A percentile compares a stretch with the other conserved stretches of the same genome.
phyloP scores from a whole-genome alignment of 2,797 vertebrate species.

The Scarus forsteni region DNA sequence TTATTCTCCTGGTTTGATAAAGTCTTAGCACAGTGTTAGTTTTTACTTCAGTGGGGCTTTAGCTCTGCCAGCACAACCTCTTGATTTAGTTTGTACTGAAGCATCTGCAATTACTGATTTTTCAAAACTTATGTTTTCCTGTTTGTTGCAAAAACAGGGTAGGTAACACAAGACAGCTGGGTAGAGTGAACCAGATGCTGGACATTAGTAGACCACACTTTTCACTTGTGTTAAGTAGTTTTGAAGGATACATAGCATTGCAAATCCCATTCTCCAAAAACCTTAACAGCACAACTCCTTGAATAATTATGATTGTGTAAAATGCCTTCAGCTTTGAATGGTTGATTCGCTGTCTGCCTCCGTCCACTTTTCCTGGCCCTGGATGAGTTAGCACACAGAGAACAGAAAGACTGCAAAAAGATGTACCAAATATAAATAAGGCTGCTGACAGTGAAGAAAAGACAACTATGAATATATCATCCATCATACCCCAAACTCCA shows the following conservation, averaged over 20 bases:
- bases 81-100: not conserved
- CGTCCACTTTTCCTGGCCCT: not conserved
- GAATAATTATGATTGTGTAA: slow-evolving; percentile 19
- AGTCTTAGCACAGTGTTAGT: too few species aligned
- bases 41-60: too few species aligned
- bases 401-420: slow-evolving; percentile 24
- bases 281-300: slow-evolving; percentile 3
- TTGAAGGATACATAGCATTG: accelerated
- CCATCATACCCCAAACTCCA: accelerated
- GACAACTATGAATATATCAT: accelerated
- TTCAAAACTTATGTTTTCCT: not conserved
- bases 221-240: accelerated
- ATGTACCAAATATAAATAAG: accelerated
- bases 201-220: accelerated
- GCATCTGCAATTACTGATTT: not conserved
- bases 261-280: accelerated
- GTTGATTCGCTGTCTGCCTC: not conserved
- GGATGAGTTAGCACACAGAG: slow-evolving; percentile 6
- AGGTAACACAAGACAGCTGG: slow-evolving; percentile 19
- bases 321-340: slow-evolving; percentile 35
- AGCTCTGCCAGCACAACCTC: too few species aligned
- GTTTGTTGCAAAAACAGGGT: slow-evolving; percentile 26
- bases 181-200: not conserved
- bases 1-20: too few species aligned
- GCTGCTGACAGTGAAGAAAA: accelerated